Percentiles rank a stretch among this genome's conserved stretches.
Evolutionary conservation across 2,113 vertebrate species (phyloP).

Genomic region (Psilopsiagon aurifrons): DNA sequence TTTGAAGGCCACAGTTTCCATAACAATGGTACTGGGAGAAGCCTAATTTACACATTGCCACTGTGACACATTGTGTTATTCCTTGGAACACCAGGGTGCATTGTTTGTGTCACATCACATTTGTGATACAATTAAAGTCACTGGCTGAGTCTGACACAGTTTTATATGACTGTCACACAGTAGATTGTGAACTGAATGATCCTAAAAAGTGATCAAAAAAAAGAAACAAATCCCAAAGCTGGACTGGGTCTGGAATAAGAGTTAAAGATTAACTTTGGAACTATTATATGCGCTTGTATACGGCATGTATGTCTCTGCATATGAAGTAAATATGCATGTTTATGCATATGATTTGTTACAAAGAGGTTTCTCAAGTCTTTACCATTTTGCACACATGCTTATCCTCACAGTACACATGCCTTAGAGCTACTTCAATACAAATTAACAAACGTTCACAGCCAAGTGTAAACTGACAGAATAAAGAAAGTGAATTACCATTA

Average conservation of each 20-base stretch:
- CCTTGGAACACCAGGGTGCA: neutral
- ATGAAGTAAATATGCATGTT: neutral
- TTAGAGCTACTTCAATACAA: neutral
- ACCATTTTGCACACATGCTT: neutral
- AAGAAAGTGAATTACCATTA: neutral
- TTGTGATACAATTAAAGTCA: conserved; percentile 35
- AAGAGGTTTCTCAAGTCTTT: neutral
- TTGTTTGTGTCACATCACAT: conserved; percentile 18
- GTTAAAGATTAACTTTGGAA: neutral
- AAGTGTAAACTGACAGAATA: neutral
- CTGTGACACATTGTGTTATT: neutral
- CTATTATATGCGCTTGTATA: neutral
- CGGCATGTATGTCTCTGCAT: neutral
- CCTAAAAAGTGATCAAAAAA: neutral
- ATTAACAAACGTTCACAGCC: neutral
- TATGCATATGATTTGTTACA: neutral
- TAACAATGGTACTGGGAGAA: neutral
- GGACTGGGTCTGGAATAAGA: neutral
- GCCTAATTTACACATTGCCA: neutral
- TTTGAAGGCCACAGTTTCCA: neutral
- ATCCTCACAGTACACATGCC: neutral
- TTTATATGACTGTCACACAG: conserved; percentile 25
- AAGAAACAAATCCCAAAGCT: neutral
- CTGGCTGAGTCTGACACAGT: conserved; percentile 8
- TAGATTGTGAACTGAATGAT: neutral